Evolutionary conservation across 1,140 invertebrate genomes (phyloP).

Genomic region (Listronotus oregonensis): DNA sequence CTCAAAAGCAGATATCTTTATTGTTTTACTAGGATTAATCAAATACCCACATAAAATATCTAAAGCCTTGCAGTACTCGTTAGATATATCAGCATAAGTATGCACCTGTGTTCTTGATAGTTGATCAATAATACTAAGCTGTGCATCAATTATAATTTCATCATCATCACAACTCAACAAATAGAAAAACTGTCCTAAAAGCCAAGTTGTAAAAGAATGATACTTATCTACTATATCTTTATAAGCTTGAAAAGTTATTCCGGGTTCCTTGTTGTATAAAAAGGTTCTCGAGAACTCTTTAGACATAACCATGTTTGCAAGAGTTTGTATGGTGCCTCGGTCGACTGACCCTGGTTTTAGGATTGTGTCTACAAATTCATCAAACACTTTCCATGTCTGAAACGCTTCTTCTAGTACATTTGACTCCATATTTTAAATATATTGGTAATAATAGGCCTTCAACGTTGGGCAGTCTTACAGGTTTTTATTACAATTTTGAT

Average conservation of each 20-base stretch:
- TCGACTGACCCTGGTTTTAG: constrained; percentile 27
- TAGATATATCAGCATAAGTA: constrained; percentile 57
- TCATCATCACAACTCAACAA: constrained; percentile 61
- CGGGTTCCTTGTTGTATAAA: constrained; percentile 55
- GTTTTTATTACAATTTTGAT: no score
- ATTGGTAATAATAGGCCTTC: no score
- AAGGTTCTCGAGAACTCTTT: constrained; percentile 61
- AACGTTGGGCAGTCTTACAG: no score
- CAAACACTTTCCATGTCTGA: constrained; percentile 32
- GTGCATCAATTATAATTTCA: constrained; percentile 58
- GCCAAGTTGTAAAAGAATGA: constrained; percentile 62
- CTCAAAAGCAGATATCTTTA: constrained; percentile 57
- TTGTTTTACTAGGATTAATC: constrained; percentile 41
- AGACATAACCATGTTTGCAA: constrained; percentile 43
- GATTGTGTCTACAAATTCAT: constrained; percentile 25
- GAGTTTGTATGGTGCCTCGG: constrained; percentile 22
- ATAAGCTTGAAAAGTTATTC: constrained; percentile 56
- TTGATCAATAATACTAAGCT: constrained; percentile 60
- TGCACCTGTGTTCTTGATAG: constrained; percentile 58
- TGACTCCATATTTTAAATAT: constrained; percentile 7
- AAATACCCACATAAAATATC: constrained; percentile 56
- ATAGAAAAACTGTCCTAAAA: constrained; percentile 63
- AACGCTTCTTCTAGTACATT: constrained; percentile 27
- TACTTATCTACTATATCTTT: constrained; percentile 52
- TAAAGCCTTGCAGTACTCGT: constrained; percentile 58